Percentiles rank a stretch among this genome's conserved stretches.
Evolutionary conservation across 2,113 vertebrate species (phyloP).

Genomic region (Falco punctatus): DNA sequence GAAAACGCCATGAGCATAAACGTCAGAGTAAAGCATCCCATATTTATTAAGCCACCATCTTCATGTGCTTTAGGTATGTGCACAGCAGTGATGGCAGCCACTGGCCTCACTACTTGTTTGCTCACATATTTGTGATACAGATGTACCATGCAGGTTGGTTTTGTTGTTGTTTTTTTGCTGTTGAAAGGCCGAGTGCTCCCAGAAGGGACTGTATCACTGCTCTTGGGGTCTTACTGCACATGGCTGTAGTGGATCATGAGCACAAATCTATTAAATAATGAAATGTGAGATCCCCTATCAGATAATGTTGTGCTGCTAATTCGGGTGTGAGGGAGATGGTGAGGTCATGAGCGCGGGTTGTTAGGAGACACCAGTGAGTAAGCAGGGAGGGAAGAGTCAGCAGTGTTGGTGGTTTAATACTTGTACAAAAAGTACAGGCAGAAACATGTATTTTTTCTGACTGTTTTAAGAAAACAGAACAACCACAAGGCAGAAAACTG

Average conservation of each 20-base stretch:
- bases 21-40: not conserved
- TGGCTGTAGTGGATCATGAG: not conserved
- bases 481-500: not conserved
- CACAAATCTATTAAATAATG: slow-evolving; percentile 27
- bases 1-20: not conserved
- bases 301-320: slow-evolving; percentile 34
- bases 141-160: no score
- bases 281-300: slow-evolving; percentile 44
- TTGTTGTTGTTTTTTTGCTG: not conserved
- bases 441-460: not conserved
- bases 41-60: not conserved
- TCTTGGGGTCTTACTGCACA: not conserved
- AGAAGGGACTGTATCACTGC: not conserved
- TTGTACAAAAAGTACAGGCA: not conserved
- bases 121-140: not conserved
- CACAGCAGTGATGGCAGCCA: not conserved
- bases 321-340: not conserved
- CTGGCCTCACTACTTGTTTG: rapidly evolving
- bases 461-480: not conserved
- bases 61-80: not conserved
- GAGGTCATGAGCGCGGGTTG: not conserved
- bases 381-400: not conserved
- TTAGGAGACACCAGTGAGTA: not conserved
- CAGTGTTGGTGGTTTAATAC: rapidly evolving
- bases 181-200: not conserved